phyloP scores from a whole-genome alignment of 2,888 invertebrate genomes.

The Drosophila limbata region DNA sequence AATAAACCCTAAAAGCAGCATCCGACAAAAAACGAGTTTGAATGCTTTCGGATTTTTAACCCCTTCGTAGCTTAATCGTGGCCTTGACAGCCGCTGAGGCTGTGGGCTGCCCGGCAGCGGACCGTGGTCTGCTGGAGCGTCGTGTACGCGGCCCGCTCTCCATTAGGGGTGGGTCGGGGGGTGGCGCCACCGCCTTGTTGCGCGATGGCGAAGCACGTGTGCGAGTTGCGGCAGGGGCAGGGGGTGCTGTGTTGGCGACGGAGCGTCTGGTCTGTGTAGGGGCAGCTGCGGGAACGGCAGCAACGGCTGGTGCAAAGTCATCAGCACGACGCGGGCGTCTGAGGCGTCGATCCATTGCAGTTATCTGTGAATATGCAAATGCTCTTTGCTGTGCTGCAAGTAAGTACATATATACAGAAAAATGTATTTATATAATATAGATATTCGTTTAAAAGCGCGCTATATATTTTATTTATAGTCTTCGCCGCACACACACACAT shows the following conservation, averaged over 20 bases:
- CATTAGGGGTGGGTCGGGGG: conserved; percentile 20
- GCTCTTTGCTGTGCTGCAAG: conserved; percentile 43
- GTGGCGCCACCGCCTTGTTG: conserved; percentile 32
- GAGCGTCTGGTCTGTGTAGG: conserved; percentile 55
- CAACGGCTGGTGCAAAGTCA: conserved; percentile 39
- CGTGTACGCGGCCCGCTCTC: conserved; percentile 72
- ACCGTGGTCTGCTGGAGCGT: conserved; percentile 86
- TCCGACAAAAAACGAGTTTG: too few relatives aligned
- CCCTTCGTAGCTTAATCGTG: conserved; percentile 58
- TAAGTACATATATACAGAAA: conserved; percentile 15
- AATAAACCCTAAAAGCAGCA: too few relatives aligned
- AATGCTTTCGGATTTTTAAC: too few relatives aligned
- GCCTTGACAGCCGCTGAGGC: conserved; percentile 48
- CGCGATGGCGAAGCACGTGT: conserved; percentile 67
- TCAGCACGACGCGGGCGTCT: conserved; percentile 67
- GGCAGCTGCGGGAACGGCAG: conserved; percentile 1
- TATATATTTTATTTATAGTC: conserved; percentile 70
- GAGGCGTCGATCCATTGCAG: conserved; percentile 66
- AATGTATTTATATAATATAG: conserved; percentile 37
- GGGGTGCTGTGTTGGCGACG: conserved; percentile 29
- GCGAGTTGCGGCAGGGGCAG: too few relatives aligned
- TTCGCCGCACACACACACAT: conserved; percentile 16
- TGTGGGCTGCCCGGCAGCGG: conserved; percentile 80
- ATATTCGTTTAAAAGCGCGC: conserved; percentile 35
- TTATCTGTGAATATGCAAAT: conserved; percentile 10